These are phyloP conservation scores for Antheraea yamamai DNA, from an alignment of 2,888 invertebrate species.

Conservation along the genomic window DNA sequence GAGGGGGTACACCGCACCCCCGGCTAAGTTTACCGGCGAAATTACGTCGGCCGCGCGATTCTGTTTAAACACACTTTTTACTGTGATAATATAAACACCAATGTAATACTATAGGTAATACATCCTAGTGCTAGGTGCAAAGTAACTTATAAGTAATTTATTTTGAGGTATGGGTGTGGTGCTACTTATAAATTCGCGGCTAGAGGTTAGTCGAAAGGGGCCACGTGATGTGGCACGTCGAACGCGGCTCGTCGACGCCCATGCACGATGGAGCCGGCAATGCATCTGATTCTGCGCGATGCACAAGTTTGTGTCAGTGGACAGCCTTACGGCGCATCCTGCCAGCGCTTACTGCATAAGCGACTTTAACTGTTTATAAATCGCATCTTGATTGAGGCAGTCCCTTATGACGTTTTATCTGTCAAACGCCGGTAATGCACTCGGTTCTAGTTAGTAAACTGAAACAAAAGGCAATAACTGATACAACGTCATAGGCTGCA, in stretches of 20 bases:
- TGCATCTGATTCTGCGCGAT: constrained; percentile 58
- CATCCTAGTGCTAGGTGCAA: not conserved
- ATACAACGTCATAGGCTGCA: not conserved
- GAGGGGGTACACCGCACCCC: constrained; percentile 63
- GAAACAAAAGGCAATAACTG: not conserved
- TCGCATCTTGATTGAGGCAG: not conserved
- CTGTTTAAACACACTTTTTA: constrained; percentile 29
- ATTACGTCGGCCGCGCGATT: constrained; percentile 35
- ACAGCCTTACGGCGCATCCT: constrained; percentile 15
- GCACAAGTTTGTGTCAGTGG: constrained; percentile 36
- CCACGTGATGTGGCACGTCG: constrained; percentile 51
- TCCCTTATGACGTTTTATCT: constrained; percentile 11
- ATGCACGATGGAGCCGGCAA: constrained; percentile 34
- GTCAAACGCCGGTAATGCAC: not conserved
- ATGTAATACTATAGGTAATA: constrained; percentile 25
- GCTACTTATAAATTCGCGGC: constrained; percentile 26
- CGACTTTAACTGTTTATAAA: not conserved
- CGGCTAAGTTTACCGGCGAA: constrained; percentile 35
- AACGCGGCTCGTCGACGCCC: constrained; percentile 34
- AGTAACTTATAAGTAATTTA: constrained; percentile 26
- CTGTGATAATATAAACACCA: constrained; percentile 45
- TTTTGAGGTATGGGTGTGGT: constrained; percentile 54
- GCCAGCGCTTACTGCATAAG: constrained; percentile 8
- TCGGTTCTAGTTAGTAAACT: constrained; percentile 10
- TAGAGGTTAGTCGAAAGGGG: constrained; percentile 32